Conservation (phyloP, 2,797 vertebrate genomes). For the Anguilla marmorata region DNA sequence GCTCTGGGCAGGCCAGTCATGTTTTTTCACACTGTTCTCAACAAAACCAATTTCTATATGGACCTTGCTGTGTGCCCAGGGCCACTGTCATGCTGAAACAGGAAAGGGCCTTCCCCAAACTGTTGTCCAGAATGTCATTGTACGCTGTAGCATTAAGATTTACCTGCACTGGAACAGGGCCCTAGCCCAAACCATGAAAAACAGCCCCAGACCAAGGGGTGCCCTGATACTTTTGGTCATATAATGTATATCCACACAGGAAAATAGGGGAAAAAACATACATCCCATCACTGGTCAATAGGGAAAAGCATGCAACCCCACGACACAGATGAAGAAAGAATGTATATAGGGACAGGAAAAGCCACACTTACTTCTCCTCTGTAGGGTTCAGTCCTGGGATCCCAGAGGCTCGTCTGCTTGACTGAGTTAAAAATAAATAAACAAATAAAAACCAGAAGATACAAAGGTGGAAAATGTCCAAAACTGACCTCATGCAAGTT, state of each 20-base stretch:
- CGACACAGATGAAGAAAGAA: background rate
- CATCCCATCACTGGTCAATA: background rate
- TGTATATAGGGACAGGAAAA: background rate
- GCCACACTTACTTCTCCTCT: conserved; percentile 88
- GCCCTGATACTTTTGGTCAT: too few relatives aligned
- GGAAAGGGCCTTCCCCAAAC: too few relatives aligned
- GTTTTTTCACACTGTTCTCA: too few relatives aligned
- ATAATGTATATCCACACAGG: background rate
- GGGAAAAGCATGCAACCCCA: background rate
- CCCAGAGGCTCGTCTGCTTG: conserved; percentile 87
- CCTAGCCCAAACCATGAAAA: too few relatives aligned
- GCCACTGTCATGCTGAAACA: too few relatives aligned
- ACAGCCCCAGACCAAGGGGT: too few relatives aligned
- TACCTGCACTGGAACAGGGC: too few relatives aligned
- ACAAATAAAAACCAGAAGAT: conserved; percentile 23
- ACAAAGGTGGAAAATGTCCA: background rate
- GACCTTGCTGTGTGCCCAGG: too few relatives aligned
- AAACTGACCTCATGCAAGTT: background rate
- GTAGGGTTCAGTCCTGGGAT: conserved; percentile 93
- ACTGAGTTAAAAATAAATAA: conserved; percentile 66
- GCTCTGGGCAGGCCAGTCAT: too few relatives aligned
- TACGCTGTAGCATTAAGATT: too few relatives aligned
- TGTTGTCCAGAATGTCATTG: too few relatives aligned
- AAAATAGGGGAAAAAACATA: background rate
- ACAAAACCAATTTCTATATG: too few relatives aligned